phyloP scores from a whole-genome alignment of 2,888 invertebrate genomes.

The Apamea crenata region DNA sequence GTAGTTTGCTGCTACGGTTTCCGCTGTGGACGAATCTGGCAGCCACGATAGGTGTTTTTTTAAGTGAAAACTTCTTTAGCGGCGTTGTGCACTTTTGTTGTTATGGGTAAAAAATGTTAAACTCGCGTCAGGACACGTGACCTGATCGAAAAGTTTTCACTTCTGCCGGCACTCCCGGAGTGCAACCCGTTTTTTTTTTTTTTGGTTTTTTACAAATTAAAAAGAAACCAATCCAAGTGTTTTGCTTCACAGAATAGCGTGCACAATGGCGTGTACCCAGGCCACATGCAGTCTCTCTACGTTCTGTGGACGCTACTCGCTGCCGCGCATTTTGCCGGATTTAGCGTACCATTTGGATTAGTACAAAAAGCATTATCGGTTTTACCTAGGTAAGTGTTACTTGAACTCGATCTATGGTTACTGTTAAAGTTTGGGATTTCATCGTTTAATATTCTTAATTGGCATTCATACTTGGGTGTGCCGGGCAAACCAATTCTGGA shows the following conservation, averaged over 20 bases:
- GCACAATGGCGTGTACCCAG: conserved; percentile 98
- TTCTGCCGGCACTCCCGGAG: too few relatives aligned
- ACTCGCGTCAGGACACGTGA: too few relatives aligned
- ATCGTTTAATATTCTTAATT: not conserved
- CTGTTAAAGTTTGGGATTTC: not conserved
- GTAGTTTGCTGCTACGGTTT: not conserved
- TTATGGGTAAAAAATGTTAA: too few relatives aligned
- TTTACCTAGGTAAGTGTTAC: conserved; percentile 92
- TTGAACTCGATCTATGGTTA: not conserved
- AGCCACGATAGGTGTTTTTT: not conserved
- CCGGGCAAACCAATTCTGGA: not conserved
- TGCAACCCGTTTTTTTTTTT: too few relatives aligned
- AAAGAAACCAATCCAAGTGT: not conserved
- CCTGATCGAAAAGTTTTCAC: too few relatives aligned
- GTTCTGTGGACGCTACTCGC: conserved; percentile 95
- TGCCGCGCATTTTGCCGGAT: conserved; percentile 94
- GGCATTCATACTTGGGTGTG: not conserved
- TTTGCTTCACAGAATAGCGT: conserved; percentile 94
- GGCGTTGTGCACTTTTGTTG: too few relatives aligned
- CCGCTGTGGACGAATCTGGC: not conserved
- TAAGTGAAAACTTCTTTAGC: too few relatives aligned
- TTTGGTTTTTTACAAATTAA: not conserved
- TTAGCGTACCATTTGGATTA: conserved; percentile 95
- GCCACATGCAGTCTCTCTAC: conserved; percentile 97
- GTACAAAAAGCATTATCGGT: conserved; percentile 93